phyloP scores from a whole-genome alignment of 2,113 vertebrate species.

The Hippocampus guttulatus region DNA sequence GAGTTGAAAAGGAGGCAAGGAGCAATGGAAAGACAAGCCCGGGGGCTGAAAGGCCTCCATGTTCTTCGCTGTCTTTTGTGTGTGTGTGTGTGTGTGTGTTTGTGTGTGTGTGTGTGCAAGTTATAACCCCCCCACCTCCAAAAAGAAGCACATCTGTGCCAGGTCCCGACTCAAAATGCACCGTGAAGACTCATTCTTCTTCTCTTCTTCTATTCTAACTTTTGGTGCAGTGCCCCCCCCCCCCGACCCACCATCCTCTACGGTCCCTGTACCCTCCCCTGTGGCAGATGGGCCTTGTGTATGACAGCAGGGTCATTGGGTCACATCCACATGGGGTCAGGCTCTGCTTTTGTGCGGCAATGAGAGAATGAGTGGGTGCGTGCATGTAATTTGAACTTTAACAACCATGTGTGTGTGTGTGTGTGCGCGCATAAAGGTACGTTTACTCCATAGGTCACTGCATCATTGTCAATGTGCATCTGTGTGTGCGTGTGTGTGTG shows the following conservation, averaged over 20 bases:
- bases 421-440: neutral
- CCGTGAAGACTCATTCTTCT: constrained; percentile 60
- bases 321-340: constrained; percentile 71
- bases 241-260: constrained; percentile 1
- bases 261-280: constrained; percentile 33
- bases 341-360: constrained; percentile 37
- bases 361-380: neutral
- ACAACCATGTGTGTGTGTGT: constrained; percentile 1
- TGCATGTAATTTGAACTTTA: constrained; percentile 53
- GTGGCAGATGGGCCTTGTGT: constrained; percentile 77
- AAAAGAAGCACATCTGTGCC: constrained; percentile 51
- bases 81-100: neutral
- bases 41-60: constrained; percentile 27
- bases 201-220: constrained; percentile 24
- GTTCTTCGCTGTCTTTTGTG: constrained; percentile 1
- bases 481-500: neutral
- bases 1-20: constrained; percentile 30
- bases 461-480: neutral
- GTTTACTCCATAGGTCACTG: neutral
- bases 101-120: neutral
- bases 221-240: constrained; percentile 1
- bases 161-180: constrained; percentile 43
- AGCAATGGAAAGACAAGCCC: constrained; percentile 34
- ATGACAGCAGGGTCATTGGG: constrained; percentile 73
- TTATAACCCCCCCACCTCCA: constrained; percentile 27